A percentile compares a stretch with the other conserved stretches of the same genome.
phyloP scores from a whole-genome alignment of 2,797 vertebrate species.

The Pipistrellus kuhlii region DNA sequence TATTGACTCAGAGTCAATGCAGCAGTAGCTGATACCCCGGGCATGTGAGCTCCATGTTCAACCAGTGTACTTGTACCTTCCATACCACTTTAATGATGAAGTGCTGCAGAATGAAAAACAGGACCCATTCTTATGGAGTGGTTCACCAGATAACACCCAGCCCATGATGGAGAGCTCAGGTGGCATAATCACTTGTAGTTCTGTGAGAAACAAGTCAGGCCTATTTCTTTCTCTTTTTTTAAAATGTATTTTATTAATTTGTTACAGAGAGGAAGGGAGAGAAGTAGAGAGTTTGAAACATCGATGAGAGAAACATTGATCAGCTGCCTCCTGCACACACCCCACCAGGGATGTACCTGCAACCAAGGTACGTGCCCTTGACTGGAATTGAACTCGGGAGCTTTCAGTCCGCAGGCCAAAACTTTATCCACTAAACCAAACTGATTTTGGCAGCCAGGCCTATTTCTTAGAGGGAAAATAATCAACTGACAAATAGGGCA shows the following conservation, averaged over 20 bases:
- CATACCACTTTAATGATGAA: neutral
- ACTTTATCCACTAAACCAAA: no score
- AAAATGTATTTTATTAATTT: no score
- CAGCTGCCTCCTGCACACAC: no score
- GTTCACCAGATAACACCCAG: neutral
- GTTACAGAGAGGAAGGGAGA: no score
- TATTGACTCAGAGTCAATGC: neutral
- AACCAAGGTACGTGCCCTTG: no score
- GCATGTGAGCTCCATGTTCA: neutral
- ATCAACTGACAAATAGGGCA: neutral
- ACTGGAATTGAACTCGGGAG: no score
- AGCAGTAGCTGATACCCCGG: neutral
- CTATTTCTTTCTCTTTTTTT: neutral
- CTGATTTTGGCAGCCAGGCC: neutral
- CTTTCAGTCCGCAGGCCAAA: no score
- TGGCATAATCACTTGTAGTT: neutral
- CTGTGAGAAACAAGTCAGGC: neutral
- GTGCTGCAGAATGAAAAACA: neutral
- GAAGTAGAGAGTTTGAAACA: no score
- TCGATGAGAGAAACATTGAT: no score
- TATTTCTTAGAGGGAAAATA: slow-evolving; percentile 6
- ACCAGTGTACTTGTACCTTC: neutral
- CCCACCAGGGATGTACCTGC: no score
- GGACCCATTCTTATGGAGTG: neutral
- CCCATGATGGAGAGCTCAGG: neutral